Base-by-base conservation (phyloP, 2,113 vertebrate genomes). In the Daphoenositta chrysoptera region DNA sequence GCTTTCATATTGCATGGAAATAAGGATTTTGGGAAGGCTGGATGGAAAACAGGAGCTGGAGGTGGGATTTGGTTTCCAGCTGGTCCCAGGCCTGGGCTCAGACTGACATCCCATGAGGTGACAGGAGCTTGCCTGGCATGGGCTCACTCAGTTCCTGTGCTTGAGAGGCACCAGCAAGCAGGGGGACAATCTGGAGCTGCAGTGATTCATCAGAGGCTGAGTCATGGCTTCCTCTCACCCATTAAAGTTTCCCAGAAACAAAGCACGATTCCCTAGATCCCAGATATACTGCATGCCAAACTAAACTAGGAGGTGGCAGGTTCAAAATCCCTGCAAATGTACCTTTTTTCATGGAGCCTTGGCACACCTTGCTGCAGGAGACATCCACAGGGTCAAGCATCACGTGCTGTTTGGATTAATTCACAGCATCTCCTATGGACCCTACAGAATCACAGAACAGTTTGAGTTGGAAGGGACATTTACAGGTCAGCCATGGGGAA, bases 171-270 rank as follows among this genome's bases (percentile, higher is more conserved):
- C 39, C 61, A 85, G 65, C 48, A 21, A 50, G 64, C 45, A 42
- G 56, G 11, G 80, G 75, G 71, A 2, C 0, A 58, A 95, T 84
- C 72, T 30, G 56, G 72, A 92, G 91, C 80, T 47, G 80, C 68
- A 20, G 72, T 94, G 91, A 96, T 71, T 97, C 95, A 94, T 47
- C 51, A 6, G 33, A 0, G 0, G 37, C 93, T 94, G 96, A 97
- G 93, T 96, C 95, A 96, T 2, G 1, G 89, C 94, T 96, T 97
- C 95, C 95, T 94, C 80, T 57, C 8, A 0, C 60, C 64, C 80
- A 31, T 57, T 51, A 61, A 42, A 35, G 35, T 23, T 91, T 82
- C 77, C 68, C 61, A 87, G 68, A 89, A 97, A 95, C 84, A 90
- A 82, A 93, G 61, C 5, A 6, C 0, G 0, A 27, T 77, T 42